Evolutionary conservation across 2,888 invertebrate species (phyloP).

Genomic region (Onchidella celtica): DNA sequence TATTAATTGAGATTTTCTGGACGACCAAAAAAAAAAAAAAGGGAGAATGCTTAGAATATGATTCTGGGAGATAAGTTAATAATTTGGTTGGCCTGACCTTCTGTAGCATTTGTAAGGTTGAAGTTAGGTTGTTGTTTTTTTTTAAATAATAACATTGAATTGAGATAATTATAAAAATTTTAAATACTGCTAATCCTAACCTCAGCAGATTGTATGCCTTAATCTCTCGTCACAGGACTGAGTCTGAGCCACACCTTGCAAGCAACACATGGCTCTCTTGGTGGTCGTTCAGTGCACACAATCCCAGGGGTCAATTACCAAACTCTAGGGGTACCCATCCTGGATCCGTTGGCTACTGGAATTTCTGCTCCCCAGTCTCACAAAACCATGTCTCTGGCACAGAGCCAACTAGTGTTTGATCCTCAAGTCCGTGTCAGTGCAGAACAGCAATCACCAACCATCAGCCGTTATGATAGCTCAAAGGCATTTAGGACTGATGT

Average conservation of each 20-base stretch:
- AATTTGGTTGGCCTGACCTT: too few relatives aligned
- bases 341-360: slow-evolving; percentile 60
- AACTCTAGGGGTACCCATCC: slow-evolving; percentile 61
- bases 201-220: too few relatives aligned
- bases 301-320: slow-evolving; percentile 62
- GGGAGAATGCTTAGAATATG: too few relatives aligned
- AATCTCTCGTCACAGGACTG: slow-evolving; percentile 53
- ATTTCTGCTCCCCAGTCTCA: slow-evolving; percentile 63
- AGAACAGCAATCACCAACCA: slow-evolving; percentile 47
- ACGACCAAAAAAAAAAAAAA: too few relatives aligned
- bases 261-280: slow-evolving; percentile 52
- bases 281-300: slow-evolving; percentile 62
- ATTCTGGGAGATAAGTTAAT: too few relatives aligned
- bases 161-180: too few relatives aligned
- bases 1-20: too few relatives aligned
- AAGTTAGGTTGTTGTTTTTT: too few relatives aligned
- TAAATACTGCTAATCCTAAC: too few relatives aligned
- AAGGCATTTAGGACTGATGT: slow-evolving; percentile 24
- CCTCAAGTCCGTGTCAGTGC: slow-evolving; percentile 44
- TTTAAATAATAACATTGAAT: too few relatives aligned
- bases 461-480: slow-evolving; percentile 32
- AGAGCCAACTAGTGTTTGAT: slow-evolving; percentile 64
- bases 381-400: slow-evolving; percentile 63
- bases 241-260: slow-evolving; percentile 59
- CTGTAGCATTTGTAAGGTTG: too few relatives aligned